Conservation (phyloP, 2,797 vertebrate species). For the Chrysolophus pictus region DNA sequence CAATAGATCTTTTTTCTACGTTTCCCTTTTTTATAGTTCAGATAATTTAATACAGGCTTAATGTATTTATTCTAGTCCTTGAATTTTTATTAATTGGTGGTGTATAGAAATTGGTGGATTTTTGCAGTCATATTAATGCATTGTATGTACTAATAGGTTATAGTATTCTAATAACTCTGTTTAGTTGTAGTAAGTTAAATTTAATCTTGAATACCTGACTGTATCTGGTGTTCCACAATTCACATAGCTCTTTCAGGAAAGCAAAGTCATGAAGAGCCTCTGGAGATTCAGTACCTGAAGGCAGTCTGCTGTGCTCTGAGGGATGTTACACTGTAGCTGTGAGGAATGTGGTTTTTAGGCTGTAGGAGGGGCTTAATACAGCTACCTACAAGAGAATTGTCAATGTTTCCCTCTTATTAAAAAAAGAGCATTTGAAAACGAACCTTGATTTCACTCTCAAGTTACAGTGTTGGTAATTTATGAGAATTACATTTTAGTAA, state of each 20-base stretch:
- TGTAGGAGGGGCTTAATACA: neutral
- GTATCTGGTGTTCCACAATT: neutral
- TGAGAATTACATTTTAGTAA: neutral
- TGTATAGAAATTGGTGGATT: neutral
- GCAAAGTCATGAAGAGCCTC: rapidly evolving
- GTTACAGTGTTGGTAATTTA: neutral
- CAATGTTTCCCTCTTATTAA: neutral
- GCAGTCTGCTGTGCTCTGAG: neutral
- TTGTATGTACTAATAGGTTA: neutral
- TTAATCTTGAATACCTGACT: neutral
- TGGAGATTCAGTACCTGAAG: neutral
- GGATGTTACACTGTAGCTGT: neutral
- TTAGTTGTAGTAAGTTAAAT: neutral
- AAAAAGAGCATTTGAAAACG: neutral
- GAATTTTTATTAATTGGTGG: neutral
- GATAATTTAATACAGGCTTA: neutral
- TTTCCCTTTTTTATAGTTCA: neutral
- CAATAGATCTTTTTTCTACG: neutral
- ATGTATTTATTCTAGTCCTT: neutral
- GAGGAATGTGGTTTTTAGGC: neutral
- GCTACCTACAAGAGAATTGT: neutral
- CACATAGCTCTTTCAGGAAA: neutral
- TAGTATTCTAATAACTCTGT: neutral
- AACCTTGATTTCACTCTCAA: neutral
- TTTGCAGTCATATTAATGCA: neutral